These are phyloP conservation scores for Macrobrachium rosenbergii DNA, from an alignment of 1,140 invertebrate genomes.

Conservation along the genomic window DNA sequence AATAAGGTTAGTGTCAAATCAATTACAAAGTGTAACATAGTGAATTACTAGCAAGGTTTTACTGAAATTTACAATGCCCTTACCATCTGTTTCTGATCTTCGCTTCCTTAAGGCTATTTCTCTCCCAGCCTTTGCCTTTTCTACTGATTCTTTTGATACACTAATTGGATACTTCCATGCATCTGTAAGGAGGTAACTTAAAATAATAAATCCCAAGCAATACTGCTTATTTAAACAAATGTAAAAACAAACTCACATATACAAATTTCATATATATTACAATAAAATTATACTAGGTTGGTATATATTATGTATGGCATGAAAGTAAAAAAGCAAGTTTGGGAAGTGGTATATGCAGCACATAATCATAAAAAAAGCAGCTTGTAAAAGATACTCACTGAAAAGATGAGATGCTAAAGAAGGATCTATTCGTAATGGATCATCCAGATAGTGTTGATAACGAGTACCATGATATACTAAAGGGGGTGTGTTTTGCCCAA, in stretches of 20 bases:
- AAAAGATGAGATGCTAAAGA: slow-evolving; percentile 89
- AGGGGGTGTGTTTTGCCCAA: slow-evolving; percentile 82
- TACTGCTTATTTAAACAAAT: not conserved
- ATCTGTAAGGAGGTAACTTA: slow-evolving; percentile 25
- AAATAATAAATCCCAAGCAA: not conserved
- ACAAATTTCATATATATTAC: not conserved
- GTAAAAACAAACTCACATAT: not conserved
- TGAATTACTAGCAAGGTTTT: no score
- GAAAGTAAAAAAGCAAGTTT: not conserved
- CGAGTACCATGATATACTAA: slow-evolving; percentile 64
- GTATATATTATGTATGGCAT: no score
- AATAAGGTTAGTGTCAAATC: no score
- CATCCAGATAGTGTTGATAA: slow-evolving; percentile 73
- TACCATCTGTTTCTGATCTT: slow-evolving; percentile 64
- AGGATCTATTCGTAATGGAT: slow-evolving; percentile 90
- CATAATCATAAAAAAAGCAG: slow-evolving; percentile 1
- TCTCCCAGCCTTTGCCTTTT: slow-evolving; percentile 65
- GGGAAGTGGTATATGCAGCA: not conserved
- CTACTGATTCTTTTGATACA: slow-evolving; percentile 65
- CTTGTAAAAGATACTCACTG: slow-evolving; percentile 77
- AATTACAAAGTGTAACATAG: no score
- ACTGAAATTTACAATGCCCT: not conserved
- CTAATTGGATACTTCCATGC: slow-evolving; percentile 65
- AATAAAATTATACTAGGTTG: not conserved
- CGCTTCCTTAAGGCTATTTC: slow-evolving; percentile 64